phyloP scores from a whole-genome alignment of 2,888 invertebrate genomes.

The Cephonodes hylas region DNA sequence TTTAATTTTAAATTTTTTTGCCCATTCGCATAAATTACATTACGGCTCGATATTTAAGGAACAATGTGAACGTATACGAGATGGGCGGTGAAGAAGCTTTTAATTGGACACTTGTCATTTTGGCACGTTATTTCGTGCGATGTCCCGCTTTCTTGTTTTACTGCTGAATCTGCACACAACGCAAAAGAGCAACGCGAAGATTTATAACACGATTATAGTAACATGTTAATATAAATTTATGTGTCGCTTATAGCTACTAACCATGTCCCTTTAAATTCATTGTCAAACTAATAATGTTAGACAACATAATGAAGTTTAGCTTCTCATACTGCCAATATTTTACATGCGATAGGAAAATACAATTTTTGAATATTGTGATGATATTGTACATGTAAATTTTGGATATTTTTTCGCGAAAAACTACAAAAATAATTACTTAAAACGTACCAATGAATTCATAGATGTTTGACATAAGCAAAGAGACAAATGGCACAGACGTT shows the following conservation, averaged over 20 bases:
- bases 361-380: too few species aligned
- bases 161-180: conserved; percentile 24
- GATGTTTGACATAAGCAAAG: not conserved
- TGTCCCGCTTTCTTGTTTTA: conserved; percentile 30
- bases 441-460: not conserved
- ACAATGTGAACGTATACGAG: not conserved
- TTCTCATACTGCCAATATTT: not conserved
- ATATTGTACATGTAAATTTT: too few species aligned
- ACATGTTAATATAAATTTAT: not conserved
- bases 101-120: conserved; percentile 44
- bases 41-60: not conserved
- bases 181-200: not conserved
- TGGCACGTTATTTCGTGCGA: conserved; percentile 35
- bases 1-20: too few species aligned
- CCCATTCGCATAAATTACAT: not conserved
- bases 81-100: conserved; percentile 25
- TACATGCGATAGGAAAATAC: not conserved
- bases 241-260: too few species aligned
- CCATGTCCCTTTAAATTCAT: too few species aligned
- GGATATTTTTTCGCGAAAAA: too few species aligned
- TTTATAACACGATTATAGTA: not conserved
- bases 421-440: not conserved
- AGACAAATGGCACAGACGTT: not conserved
- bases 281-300: too few species aligned
- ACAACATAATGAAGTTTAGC: too few species aligned